phyloP scores from a whole-genome alignment of 1,140 invertebrate genomes.

The Macrostomum lignano region DNA sequence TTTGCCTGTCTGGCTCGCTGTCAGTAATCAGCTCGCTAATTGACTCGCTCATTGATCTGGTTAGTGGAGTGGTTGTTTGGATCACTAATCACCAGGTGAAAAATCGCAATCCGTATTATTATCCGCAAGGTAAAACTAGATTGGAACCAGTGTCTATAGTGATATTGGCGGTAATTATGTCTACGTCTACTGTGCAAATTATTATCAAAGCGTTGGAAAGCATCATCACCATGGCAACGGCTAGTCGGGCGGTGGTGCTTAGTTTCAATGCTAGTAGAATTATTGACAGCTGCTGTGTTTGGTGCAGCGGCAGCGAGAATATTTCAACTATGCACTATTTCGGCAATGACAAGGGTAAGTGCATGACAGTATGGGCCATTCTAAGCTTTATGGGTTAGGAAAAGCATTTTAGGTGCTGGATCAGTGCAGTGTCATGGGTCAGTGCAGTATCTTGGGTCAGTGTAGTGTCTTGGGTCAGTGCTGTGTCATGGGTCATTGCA shows the following conservation, averaged over 20 bases:
- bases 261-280: conserved; percentile 13
- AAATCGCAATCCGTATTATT: conserved; percentile 23
- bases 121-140: conserved; percentile 27
- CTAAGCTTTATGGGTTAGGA: neutral
- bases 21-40: conserved; percentile 29
- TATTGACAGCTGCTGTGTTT: conserved; percentile 13
- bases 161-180: conserved; percentile 27
- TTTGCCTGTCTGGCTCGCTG: conserved; percentile 26
- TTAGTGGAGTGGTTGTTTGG: conserved; percentile 27
- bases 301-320: too few species aligned
- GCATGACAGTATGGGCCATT: neutral
- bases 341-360: neutral
- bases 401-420: conserved; percentile 1
- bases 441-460: too few species aligned
- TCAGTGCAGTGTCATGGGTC: too few species aligned
- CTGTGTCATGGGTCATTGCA: too few species aligned
- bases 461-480: too few species aligned
- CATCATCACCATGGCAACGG: conserved; percentile 12
- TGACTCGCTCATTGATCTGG: conserved; percentile 27
- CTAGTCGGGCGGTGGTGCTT: neutral
- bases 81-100: conserved; percentile 23
- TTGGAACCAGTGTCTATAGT: conserved; percentile 28
- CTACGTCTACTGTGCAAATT: conserved; percentile 24
- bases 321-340: too few species aligned
- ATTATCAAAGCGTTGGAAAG: conserved; percentile 20